Conservation (phyloP, 2,113 vertebrate species). For the Barnardius zonarius region DNA sequence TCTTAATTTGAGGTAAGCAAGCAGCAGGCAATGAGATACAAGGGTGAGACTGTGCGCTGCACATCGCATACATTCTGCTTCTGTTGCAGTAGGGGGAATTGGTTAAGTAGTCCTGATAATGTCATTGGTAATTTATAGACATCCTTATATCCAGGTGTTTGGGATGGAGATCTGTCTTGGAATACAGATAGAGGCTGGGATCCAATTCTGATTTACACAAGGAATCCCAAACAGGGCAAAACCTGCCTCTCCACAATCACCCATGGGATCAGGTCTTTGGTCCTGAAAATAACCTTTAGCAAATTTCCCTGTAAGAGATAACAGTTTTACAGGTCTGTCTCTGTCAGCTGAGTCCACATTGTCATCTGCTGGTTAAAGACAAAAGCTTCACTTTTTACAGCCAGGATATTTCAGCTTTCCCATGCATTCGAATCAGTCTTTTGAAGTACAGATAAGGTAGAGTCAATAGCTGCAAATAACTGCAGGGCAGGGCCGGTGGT, state of each 20-base stretch:
- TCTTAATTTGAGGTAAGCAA: not conserved
- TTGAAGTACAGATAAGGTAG: not conserved
- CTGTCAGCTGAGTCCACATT: not conserved
- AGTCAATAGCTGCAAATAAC: not conserved
- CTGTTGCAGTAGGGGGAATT: not conserved
- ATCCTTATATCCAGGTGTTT: not conserved
- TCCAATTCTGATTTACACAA: not conserved
- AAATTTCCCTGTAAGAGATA: not conserved
- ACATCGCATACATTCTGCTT: fast-evolving
- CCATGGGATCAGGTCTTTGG: not conserved
- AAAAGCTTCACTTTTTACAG: not conserved
- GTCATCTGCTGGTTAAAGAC: not conserved
- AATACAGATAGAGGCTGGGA: not conserved
- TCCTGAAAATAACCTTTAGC: not conserved
- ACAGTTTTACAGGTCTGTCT: not conserved
- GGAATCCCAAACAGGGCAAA: fast-evolving
- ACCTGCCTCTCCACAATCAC: not conserved
- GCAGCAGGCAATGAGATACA: not conserved
- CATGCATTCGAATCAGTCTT: not conserved
- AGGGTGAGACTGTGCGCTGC: not conserved
- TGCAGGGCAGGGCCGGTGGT: not conserved
- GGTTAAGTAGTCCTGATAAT: not conserved
- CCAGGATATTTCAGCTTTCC: not conserved
- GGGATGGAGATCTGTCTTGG: not conserved
- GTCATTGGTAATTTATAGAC: not conserved